These are phyloP conservation scores for Conomelus anceps DNA, from an alignment of 2,888 invertebrate genomes.

Conservation along the genomic window DNA sequence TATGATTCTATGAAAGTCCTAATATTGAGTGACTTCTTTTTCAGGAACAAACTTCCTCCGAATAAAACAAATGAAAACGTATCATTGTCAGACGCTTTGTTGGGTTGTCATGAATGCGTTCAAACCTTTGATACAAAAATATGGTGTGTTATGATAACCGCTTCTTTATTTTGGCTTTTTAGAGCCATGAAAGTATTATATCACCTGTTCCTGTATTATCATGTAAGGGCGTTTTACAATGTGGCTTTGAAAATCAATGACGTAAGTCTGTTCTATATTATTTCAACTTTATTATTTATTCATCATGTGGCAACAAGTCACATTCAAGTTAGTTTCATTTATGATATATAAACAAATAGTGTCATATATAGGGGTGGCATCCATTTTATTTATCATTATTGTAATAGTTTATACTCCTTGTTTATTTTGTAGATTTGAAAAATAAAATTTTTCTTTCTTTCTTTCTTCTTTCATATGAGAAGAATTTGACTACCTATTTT, in stretches of 20 bases:
- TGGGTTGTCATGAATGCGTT: slow-evolving; percentile 53
- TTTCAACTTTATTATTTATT: no score
- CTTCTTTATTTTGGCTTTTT: slow-evolving; percentile 61
- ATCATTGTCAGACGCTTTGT: slow-evolving; percentile 55
- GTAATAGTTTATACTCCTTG: no score
- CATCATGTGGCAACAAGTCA: no score
- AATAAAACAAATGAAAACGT: slow-evolving; percentile 28
- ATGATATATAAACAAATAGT: no score
- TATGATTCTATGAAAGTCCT: background rate
- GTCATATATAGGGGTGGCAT: no score
- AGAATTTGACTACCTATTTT: no score
- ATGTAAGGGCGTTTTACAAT: slow-evolving; percentile 87
- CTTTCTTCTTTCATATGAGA: no score
- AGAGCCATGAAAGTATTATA: slow-evolving; percentile 71
- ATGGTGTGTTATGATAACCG: slow-evolving; percentile 44
- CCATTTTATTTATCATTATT: no score
- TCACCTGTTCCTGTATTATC: slow-evolving; percentile 78
- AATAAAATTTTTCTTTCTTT: no score
- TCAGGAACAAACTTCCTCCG: background rate
- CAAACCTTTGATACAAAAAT: slow-evolving; percentile 51
- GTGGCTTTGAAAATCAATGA: slow-evolving; percentile 80
- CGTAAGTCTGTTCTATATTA: no score
- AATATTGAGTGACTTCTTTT: background rate
- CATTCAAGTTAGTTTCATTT: no score
- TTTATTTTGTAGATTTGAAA: no score